Evolutionary conservation across 2,888 invertebrate species (phyloP), one percentile per base, ranked within the genome.

Genomic region (Pandemis heparana): DNA sequence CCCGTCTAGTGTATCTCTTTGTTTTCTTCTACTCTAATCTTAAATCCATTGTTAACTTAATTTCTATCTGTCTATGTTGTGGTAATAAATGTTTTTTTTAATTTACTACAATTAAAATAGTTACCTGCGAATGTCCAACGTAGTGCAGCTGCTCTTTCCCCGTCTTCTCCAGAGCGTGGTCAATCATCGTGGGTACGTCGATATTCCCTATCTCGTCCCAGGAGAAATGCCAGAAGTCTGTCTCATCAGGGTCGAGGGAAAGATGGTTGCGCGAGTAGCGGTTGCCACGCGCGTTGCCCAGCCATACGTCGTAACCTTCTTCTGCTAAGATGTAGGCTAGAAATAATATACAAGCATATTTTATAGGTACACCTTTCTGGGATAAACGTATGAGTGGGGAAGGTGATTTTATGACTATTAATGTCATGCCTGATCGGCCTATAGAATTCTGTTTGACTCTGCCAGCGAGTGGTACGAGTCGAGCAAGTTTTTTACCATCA

Each of bases 261-360:
- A 80, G 66, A 81, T 98, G 97, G 1, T 87, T 90, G 43, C 95
- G 94, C 0, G 96, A 96, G 86, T 97, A 96, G 0, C 93, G 95
- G 85, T 97, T 97, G 1, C 98, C 98, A 70, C 98, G 92, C 10
- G 96, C 95, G 86, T 98, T 98, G 0, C 97, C 97, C 82, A 98
- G 83, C 98, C 98, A 98, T 0, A 97, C 96, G 81, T 97, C 97
- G 79, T 95, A 97, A 0, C 96, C 96, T 32, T 90, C 90, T 77
- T 97, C 96, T 0, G 96, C 95, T 61, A 97, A 92, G 83, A 96
- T 95, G 89, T 95, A 97, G 79, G 89, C 98, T 97, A 80, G 0
- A 78, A 82, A 32, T 4, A 32, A 32, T 4, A 32, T 32, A 1
- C 3, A 32, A 32, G 23, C 23, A 32, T 32, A 32, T 1, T 32